These are phyloP conservation scores for Zelleria hepariella DNA, from an alignment of 2,888 invertebrate genomes.

Conservation along the genomic window DNA sequence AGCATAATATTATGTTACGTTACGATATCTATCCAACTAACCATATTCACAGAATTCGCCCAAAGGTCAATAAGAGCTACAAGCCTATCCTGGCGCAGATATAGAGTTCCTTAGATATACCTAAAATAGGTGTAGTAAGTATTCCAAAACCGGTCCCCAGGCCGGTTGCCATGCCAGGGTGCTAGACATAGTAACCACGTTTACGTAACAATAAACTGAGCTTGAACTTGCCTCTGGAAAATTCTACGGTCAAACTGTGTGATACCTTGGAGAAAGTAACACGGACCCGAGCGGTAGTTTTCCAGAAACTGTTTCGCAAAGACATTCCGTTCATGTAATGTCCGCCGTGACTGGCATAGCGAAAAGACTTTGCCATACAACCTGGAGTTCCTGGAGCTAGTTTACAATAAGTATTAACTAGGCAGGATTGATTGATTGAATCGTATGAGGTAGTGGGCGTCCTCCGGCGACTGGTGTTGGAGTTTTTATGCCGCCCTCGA, in stretches of 20 bases:
- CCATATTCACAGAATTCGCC: no score
- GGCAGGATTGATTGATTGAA: not conserved
- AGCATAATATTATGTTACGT: no score
- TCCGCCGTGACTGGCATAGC: not conserved
- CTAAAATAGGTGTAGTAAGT: no score
- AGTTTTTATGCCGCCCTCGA: no score
- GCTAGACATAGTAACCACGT: not conserved
- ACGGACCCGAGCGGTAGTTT: not conserved
- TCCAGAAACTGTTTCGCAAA: not conserved
- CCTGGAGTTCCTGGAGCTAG: not conserved
- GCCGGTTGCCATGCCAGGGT: not conserved
- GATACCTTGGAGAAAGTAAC: not conserved
- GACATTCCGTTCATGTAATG: not conserved
- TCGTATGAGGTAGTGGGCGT: no score
- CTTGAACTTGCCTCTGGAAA: not conserved
- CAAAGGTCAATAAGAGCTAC: no score
- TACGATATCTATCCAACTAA: no score
- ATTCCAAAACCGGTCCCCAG: not conserved
- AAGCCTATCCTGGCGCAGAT: no score
- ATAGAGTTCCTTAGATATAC: no score
- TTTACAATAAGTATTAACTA: not conserved
- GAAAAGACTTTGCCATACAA: not conserved
- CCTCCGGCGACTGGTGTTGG: no score
- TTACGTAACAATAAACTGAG: not conserved
- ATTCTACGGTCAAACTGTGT: not conserved